Evolutionary conservation across 2,797 vertebrate genomes (phyloP), one percentile per base, ranked within the genome.

Genomic region (Sus cebifrons): DNA sequence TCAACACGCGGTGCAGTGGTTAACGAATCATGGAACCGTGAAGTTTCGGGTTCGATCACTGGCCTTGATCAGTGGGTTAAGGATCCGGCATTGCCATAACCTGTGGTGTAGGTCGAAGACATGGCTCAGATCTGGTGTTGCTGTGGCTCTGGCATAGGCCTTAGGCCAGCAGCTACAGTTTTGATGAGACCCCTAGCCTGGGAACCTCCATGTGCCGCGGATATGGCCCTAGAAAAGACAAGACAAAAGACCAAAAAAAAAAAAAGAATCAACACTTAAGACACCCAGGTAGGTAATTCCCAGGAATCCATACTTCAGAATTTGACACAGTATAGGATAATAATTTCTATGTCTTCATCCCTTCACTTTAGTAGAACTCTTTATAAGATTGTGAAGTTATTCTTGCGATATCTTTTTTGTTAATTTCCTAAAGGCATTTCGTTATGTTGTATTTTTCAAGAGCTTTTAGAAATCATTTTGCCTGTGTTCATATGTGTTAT

Each of bases 381-480:
- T 70, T 27, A 29, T 1, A 40, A 54, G 23, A 77, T 54, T 49
- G 44, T 60, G 20, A 75, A 87, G 20, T 60, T 91, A 95, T 97
- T 98, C 82, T 97, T 98, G 75, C 40, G 97, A 97, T 98, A 97
- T 71, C 18, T 96, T 29, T 29, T 21, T 8, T 84, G 44, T 40
- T 23, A 21, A 70, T 90, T 88, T 97, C 90, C 95, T 78, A 97
- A 98, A 98, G 97, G 89, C 40, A 91, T 97, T 98, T 98, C 86
- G 81, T 98, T 98, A 97, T 97, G 96, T 96, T 96, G 98, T 97
- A 97, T 95, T 95, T 95, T 86, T 75, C 60, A 68, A 82, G 93
- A 97, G 97, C 79, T 97, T 89, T 97, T 97, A 96, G 92, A 97
- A 98, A 98, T 96, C 90, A 84, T 85, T 97, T 97, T 97, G 36